Base-by-base conservation (phyloP, 2,888 invertebrate genomes). In the Phorcus lineatus region DNA sequence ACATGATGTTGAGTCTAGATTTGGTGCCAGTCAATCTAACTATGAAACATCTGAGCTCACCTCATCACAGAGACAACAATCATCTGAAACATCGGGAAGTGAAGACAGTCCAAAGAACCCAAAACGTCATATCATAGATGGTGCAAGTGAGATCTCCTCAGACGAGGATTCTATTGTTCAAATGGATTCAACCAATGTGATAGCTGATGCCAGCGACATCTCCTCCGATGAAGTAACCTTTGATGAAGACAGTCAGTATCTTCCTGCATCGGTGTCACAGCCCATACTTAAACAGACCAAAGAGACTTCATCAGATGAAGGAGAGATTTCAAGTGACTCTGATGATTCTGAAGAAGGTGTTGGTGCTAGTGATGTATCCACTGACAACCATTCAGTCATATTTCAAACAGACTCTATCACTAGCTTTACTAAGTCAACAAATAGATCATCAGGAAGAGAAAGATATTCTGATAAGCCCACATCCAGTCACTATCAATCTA, bases 121-220 rank as follows among this genome's bases (percentile, higher is more conserved):
- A 57, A 57, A n/a, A 24, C 4, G 19, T 57, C 57, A 28, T 66
- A 54, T 17, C 6, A 19, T 79, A 9, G 70, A 70, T 24, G 70
- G 70, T 70, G 70, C 36, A 36, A 70, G 70, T 70, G 70, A 70
- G 36, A 70, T 70, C 19, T 70, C 70, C 6, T 70, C 70, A 19
- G 70, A 70, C 11, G 70, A 70, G 19, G 70, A 70, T 2, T 19
- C 31, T 1, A 19, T 40, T 70, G 70, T 70, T 6, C 40, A 31
- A 36, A 70, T 16, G 19, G 17, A 70, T 70, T 19, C 70, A 24
- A 57, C 19, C 19, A 31, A 70, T 31, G 70, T 70, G n/a, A 70
- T 70, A 36, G 70, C 31, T 31, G 70, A 70, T 70, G 70, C 40
- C 36, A 70, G 70, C 19, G 70, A 70, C 36, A 70, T 70, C 28